A percentile compares a stretch with the other conserved stretches of the same genome.
Conservation (phyloP, 1,140 invertebrate genomes). For the Lasioglossum albipes region DNA sequence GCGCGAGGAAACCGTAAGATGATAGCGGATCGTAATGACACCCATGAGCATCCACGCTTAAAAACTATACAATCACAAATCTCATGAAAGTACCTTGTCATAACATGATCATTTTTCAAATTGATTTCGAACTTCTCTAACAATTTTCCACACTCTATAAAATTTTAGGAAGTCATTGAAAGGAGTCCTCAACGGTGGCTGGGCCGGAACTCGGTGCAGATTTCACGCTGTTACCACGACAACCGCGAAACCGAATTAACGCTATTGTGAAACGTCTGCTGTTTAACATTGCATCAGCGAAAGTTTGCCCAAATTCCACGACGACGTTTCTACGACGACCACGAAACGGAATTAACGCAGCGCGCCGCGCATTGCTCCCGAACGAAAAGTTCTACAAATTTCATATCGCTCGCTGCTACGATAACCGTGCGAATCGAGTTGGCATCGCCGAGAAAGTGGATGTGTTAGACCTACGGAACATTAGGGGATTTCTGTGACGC, state of each 20-base stretch:
- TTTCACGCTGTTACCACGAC: conserved; percentile 32
- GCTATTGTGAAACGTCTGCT: conserved; percentile 34
- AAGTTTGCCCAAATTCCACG: conserved; percentile 36
- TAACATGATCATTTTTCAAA: no score
- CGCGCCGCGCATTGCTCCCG: neutral
- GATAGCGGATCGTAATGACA: conserved; percentile 40
- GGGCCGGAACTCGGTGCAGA: conserved; percentile 27
- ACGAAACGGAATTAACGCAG: conserved; percentile 23
- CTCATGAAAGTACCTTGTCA: no score
- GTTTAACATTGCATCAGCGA: conserved; percentile 38
- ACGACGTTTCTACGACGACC: conserved; percentile 19
- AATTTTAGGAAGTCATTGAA: neutral
- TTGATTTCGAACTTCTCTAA: no score
- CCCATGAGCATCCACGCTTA: conserved; percentile 2
- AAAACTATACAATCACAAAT: neutral
- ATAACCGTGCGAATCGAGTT: neutral
- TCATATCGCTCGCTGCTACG: neutral
- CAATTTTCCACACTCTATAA: no score
- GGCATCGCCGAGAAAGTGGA: no score
- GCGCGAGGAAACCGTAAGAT: conserved; percentile 19
- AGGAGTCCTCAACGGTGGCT: neutral
- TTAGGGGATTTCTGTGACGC: neutral
- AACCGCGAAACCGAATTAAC: conserved; percentile 42
- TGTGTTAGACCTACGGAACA: no score
- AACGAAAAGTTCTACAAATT: conserved; percentile 3